These are phyloP conservation scores for Acleris emargana DNA, from an alignment of 2,888 invertebrate species.

Conservation along the genomic window DNA sequence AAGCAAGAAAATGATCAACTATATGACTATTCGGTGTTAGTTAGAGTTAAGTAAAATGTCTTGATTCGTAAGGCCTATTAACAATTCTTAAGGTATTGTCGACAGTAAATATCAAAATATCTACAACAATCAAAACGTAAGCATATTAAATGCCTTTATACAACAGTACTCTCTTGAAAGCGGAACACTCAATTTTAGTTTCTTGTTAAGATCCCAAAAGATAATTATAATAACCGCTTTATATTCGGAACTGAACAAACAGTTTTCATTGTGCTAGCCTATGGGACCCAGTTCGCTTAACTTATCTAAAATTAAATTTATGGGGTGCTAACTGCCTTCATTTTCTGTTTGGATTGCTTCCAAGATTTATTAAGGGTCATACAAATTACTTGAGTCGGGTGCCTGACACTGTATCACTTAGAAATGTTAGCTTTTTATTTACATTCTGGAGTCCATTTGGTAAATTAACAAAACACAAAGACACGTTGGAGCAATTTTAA, in stretches of 20 bases:
- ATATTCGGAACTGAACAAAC: slow-evolving; percentile 34
- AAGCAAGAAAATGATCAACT: too few species aligned
- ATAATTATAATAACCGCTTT: slow-evolving; percentile 37
- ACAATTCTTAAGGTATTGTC: too few species aligned
- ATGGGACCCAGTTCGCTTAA: slow-evolving; percentile 33
- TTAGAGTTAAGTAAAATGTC: too few species aligned
- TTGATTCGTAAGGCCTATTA: too few species aligned
- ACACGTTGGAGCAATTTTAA: too few species aligned
- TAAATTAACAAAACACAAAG: too few species aligned
- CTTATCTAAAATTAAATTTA: slow-evolving; percentile 36
- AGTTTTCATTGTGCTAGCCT: slow-evolving; percentile 32
- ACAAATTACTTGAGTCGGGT: slow-evolving; percentile 33
- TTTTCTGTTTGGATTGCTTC: slow-evolving; percentile 36
- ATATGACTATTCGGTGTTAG: too few species aligned
- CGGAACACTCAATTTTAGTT: slow-evolving; percentile 26
- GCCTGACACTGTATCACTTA: slow-evolving; percentile 7
- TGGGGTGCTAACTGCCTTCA: slow-evolving; percentile 37
- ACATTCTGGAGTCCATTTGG: neutral
- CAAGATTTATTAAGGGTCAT: slow-evolving; percentile 35
- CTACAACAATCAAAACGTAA: too few species aligned
- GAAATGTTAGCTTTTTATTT: slow-evolving; percentile 8
- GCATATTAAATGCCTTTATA: too few species aligned
- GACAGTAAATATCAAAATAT: too few species aligned
- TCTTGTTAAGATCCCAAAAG: slow-evolving; percentile 34
- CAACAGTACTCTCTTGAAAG: neutral